Percentiles rank a stretch among this genome's conserved stretches.
These are phyloP conservation scores for Phylloscopus trochiloides DNA, from an alignment of 2,113 vertebrate genomes.

Conservation along the genomic window DNA sequence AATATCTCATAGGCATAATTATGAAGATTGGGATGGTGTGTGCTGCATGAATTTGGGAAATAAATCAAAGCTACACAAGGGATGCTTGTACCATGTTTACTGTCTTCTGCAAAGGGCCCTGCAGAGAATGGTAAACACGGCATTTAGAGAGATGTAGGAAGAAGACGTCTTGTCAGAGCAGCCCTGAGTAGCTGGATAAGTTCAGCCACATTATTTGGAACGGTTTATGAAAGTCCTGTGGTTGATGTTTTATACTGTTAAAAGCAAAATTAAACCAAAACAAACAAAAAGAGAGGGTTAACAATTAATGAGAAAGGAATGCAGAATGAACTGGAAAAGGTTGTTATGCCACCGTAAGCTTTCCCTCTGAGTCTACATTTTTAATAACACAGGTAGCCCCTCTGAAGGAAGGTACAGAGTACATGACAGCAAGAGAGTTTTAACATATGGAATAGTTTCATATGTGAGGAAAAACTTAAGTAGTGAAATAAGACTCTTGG, in stretches of 20 bases:
- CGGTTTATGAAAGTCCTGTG: background rate
- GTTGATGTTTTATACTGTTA: background rate
- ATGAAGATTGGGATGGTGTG: background rate
- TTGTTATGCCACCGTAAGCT: background rate
- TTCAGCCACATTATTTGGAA: background rate
- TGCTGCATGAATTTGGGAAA: background rate
- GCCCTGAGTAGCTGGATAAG: background rate
- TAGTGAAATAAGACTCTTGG: background rate
- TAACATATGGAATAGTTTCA: background rate
- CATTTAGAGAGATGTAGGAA: background rate
- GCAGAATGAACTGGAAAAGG: background rate
- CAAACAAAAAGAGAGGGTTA: background rate
- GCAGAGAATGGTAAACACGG: background rate
- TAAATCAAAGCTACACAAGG: background rate
- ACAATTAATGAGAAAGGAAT: slow-evolving; percentile 1
- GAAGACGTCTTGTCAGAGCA: background rate
- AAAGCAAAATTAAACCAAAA: background rate
- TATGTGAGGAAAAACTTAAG: background rate
- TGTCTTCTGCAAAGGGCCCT: background rate
- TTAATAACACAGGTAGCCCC: background rate
- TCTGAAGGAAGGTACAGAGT: background rate
- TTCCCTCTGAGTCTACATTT: background rate
- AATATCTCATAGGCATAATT: background rate
- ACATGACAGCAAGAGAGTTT: background rate
- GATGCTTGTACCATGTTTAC: background rate